These are phyloP conservation scores for Drosophila kuntzei DNA, from an alignment of 2,888 invertebrate species.

Conservation along the genomic window DNA sequence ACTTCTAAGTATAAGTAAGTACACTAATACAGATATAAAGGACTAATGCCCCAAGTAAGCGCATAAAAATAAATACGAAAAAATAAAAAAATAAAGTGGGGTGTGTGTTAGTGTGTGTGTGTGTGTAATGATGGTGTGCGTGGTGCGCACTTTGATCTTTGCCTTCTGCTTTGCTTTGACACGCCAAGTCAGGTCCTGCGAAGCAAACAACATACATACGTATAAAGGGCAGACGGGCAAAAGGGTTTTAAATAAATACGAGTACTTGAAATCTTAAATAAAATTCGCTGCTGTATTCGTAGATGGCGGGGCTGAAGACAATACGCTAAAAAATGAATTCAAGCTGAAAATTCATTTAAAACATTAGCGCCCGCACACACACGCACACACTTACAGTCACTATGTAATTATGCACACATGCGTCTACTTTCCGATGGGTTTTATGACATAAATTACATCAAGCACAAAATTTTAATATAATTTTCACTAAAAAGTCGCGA, in stretches of 20 bases:
- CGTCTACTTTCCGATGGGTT: slow-evolving; percentile 55
- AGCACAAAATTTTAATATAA: slow-evolving; percentile 85
- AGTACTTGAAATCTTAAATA: slow-evolving; percentile 40
- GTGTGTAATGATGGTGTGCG: slow-evolving; percentile 33
- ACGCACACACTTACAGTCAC: slow-evolving; percentile 8
- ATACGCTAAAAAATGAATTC: slow-evolving; percentile 54
- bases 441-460: slow-evolving; percentile 84
- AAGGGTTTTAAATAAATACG: slow-evolving; percentile 58
- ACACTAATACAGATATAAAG: slow-evolving; percentile 20
- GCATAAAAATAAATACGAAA: slow-evolving; percentile 16
- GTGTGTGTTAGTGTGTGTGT: slow-evolving; percentile 6
- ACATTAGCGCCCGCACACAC: slow-evolving; percentile 52
- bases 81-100: neutral
- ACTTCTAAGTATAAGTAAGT: slow-evolving; percentile 2
- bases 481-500: slow-evolving; percentile 83
- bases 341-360: slow-evolving; percentile 71
- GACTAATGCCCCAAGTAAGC: slow-evolving; percentile 29
- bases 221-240: slow-evolving; percentile 33
- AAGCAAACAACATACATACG: slow-evolving; percentile 38
- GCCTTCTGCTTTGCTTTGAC: slow-evolving; percentile 37
- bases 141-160: slow-evolving; percentile 58
- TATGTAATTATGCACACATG: slow-evolving; percentile 64
- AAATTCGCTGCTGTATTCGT: slow-evolving; percentile 8
- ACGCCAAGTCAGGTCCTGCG: slow-evolving; percentile 18
- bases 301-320: slow-evolving; percentile 40